Base-by-base conservation (phyloP, 2,888 invertebrate species). In the Leptinotarsa rubiginosa region DNA sequence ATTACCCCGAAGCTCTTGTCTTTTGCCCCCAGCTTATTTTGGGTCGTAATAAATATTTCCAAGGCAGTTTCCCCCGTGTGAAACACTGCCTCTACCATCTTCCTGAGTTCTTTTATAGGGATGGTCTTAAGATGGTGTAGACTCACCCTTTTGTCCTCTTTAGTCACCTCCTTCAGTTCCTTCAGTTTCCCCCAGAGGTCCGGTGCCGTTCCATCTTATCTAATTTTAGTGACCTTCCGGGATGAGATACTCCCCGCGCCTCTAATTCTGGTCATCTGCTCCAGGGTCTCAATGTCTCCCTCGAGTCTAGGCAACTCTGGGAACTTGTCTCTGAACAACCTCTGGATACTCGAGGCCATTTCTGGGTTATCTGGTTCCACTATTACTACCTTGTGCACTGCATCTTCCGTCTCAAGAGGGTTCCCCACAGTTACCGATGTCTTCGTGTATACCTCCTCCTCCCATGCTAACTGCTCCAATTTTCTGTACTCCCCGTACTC, bases 301-400 rank as follows among this genome's bases (percentile, higher is more conserved):
- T 10, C 59, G 4, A 75, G 62, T 25, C 74, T 71, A 15, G 49
- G 3, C 12, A 49, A 4, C 1, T 49, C 49, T 1, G 77, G 69
- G 52, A 67, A 75, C 20, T 70, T 72, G 2, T 74, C 74, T 22
- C 41, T 73, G 47, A 52, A 75, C 7, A 74, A 7, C 31, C 22
- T 75, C 52, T 77, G 75, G 1, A 75, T 73, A 31, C 74, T 70
- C 1, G 16, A 49, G 1, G 66, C 52, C 75, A 77, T 71, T 1
- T 65, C 56, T 15, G 20, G 52, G 49, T 75, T 1, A 4, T 49
- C 49, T 3, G 49, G 49, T 16, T 49, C 49, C 15, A 49, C 49
- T 13, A 49, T 4, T 3, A 49, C 49, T 1, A 49, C 15, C 49
- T 49, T 49, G 15, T 15, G 15, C 15, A 16, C 49, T 13, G 3